A percentile compares a stretch with the other conserved stretches of the same genome.
These are phyloP conservation scores for Gephyroberyx darwinii DNA, from an alignment of 2,797 vertebrate genomes.

Conservation along the genomic window DNA sequence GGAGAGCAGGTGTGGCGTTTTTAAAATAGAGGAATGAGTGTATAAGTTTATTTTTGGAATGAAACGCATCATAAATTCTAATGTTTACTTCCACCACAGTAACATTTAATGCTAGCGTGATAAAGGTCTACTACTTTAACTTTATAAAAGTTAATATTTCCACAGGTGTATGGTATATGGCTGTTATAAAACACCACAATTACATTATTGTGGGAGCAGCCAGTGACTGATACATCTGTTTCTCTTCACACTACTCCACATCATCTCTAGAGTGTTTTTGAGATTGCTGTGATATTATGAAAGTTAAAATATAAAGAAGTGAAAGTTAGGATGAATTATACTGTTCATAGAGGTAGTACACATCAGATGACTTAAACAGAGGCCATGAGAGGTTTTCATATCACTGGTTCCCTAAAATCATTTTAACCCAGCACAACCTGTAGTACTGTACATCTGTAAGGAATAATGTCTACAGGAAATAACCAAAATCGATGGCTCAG, in stretches of 20 bases:
- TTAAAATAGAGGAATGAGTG: no score
- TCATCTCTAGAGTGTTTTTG: conserved; percentile 8
- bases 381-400: background rate
- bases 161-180: conserved; percentile 27
- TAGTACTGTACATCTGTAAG: no score
- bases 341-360: background rate
- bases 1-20: no score
- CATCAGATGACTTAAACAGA: conserved; percentile 11
- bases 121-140: background rate
- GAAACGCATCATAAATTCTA: no score
- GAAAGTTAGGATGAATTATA: conserved; percentile 43
- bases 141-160: conserved; percentile 28
- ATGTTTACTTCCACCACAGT: background rate
- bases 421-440: background rate
- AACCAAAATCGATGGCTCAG: no score
- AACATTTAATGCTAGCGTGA: conserved; percentile 3
- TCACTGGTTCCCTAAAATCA: conserved; percentile 46
- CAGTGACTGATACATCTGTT: background rate
- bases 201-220: background rate
- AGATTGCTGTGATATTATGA: conserved; percentile 15
- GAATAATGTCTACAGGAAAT: no score
- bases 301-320: conserved; percentile 67
- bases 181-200: conserved; percentile 4
- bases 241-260: conserved; percentile 1
- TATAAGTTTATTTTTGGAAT: no score